Evolutionary conservation across 2,888 invertebrate species (phyloP).

Genomic region (Amblyjoppa fuscipennis): DNA sequence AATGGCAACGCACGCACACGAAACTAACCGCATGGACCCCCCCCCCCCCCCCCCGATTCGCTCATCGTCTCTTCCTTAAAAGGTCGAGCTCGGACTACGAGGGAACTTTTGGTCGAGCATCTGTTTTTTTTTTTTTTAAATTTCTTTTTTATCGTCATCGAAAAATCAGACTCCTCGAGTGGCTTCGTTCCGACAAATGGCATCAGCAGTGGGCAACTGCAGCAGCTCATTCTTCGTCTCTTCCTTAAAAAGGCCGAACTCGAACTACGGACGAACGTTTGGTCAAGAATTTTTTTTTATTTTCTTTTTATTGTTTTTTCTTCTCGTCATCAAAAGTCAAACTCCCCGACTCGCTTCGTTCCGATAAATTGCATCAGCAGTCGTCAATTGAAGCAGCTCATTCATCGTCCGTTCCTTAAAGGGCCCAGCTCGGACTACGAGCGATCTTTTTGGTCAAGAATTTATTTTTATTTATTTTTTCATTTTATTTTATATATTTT

Average conservation of each 20-base stretch:
- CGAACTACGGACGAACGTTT: not conserved
- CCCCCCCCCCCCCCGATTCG: not conserved
- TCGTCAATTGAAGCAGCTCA: not conserved
- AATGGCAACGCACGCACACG: conserved; percentile 30
- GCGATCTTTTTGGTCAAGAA: too few relatives aligned
- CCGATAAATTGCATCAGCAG: not conserved
- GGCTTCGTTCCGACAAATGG: not conserved
- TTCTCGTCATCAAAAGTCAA: not conserved
- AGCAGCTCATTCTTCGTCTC: not conserved
- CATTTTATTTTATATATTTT: too few relatives aligned
- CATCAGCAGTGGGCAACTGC: not conserved
- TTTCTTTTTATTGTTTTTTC: not conserved
- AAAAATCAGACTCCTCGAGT: not conserved
- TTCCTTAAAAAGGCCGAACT: conserved; percentile 32
- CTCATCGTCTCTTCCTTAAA: conserved; percentile 4
- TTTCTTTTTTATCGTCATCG: not conserved
- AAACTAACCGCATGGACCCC: conserved; percentile 3
- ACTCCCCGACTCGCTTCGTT: not conserved
- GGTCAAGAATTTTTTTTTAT: not conserved
- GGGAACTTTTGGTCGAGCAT: not conserved
- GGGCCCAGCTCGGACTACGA: not conserved
- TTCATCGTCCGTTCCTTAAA: conserved; percentile 15
- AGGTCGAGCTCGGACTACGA: conserved; percentile 16
- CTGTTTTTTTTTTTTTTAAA: not conserved
- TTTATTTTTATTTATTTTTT: too few relatives aligned